phyloP scores from a whole-genome alignment of 2,888 invertebrate genomes.

The Protophormia terraenovae region DNA sequence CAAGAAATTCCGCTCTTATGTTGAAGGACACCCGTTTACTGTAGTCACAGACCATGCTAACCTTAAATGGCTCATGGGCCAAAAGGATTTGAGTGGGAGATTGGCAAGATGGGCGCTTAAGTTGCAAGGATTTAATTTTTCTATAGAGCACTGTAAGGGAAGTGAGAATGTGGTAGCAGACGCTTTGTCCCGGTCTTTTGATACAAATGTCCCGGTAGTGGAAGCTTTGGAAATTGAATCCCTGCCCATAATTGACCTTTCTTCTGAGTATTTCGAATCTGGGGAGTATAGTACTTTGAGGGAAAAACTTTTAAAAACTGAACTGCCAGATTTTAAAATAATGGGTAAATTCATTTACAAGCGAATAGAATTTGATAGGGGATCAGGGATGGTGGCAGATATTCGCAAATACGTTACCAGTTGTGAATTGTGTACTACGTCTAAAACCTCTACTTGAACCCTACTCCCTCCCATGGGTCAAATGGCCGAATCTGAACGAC shows the following conservation, averaged over 20 bases:
- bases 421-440: neutral
- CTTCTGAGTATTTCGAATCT: neutral
- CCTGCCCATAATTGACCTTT: neutral
- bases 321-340: neutral
- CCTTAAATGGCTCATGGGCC: no score
- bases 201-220: no score
- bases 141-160: no score
- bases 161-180: no score
- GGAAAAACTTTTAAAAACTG: neutral
- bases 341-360: neutral
- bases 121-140: no score
- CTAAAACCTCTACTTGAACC: neutral
- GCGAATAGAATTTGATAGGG: neutral
- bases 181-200: no score
- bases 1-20: neutral
- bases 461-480: neutral
- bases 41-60: no score
- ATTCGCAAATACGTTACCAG: neutral
- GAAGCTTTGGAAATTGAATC: neutral
- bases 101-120: no score
- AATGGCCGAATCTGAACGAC: neutral
- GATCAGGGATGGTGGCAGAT: neutral
- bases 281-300: neutral
- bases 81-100: neutral
- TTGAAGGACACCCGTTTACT: neutral